A percentile compares a stretch with the other conserved stretches of the same genome.
Conservation (phyloP, 2,113 vertebrate genomes). For the Tachysurus vachellii region DNA sequence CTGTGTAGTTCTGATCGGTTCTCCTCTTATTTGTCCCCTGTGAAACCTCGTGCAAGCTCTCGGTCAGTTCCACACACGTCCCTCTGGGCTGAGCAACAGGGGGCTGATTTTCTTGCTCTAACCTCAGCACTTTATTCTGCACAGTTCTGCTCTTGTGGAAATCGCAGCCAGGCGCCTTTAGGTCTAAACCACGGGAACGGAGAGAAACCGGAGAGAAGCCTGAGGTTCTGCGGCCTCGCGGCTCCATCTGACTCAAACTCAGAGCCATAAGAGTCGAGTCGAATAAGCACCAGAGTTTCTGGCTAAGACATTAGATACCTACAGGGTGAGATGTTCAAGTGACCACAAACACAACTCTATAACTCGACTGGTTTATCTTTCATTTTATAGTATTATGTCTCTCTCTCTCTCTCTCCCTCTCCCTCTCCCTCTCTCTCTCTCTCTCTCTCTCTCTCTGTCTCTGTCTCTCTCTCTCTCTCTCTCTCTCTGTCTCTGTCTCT, state of each 20-base stretch:
- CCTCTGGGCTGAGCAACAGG: slow-evolving; percentile 15
- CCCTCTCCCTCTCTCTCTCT: neutral
- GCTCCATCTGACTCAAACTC: neutral
- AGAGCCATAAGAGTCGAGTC: neutral
- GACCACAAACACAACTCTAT: neutral
- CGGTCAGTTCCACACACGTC: neutral
- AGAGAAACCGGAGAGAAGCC: neutral
- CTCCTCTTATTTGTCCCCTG: neutral
- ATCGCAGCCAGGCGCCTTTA: slow-evolving; percentile 33
- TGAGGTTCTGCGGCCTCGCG: neutral
- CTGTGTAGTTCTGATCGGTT: neutral
- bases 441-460: neutral
- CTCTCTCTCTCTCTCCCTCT: neutral
- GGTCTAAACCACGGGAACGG: slow-evolving; percentile 39
- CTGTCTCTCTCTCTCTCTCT: neutral
- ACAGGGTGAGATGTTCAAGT: neutral
- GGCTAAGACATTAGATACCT: neutral
- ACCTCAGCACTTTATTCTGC: slow-evolving; percentile 37
- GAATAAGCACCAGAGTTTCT: neutral
- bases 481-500: too few species aligned
- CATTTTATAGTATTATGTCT: neutral
- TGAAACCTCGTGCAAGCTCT: neutral
- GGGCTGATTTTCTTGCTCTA: slow-evolving; percentile 35
- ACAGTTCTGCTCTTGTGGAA: slow-evolving; percentile 42
- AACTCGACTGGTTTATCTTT: neutral